phyloP scores from a whole-genome alignment of 2,888 invertebrate genomes.

The Elgonia sp. region DNA sequence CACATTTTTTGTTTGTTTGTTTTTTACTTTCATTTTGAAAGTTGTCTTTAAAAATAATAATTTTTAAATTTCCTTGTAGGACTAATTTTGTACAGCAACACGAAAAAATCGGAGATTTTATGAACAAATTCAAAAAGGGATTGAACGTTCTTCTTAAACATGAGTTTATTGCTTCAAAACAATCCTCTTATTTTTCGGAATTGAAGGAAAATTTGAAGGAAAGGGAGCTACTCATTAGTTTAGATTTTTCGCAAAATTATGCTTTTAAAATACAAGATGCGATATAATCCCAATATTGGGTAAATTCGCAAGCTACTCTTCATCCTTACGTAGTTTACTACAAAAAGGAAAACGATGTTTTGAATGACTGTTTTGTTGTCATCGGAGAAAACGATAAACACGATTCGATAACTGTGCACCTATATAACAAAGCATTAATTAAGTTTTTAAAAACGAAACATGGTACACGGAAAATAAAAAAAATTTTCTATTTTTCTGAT shows the following conservation, averaged over 20 bases:
- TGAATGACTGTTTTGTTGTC: not conserved
- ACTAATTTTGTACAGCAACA: not conserved
- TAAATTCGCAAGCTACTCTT: conserved; percentile 30
- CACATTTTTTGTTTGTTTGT: too few relatives aligned
- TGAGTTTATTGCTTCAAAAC: conserved; percentile 26
- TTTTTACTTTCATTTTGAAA: too few relatives aligned
- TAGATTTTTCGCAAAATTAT: conserved; percentile 53
- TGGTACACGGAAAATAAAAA: conserved; percentile 12
- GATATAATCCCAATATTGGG: conserved; percentile 48
- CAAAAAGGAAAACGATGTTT: not conserved
- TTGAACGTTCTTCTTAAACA: not conserved
- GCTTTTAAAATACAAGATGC: conserved; percentile 46
- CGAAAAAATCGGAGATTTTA: not conserved
- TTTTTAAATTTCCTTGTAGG: not conserved
- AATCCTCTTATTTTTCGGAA: conserved; percentile 34
- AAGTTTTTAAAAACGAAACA: too few relatives aligned
- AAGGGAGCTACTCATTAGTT: conserved; percentile 25
- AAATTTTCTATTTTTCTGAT: conserved; percentile 8
- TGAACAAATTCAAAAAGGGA: not conserved
- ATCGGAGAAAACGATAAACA: too few relatives aligned
- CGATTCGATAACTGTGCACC: too few relatives aligned
- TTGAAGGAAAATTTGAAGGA: conserved; percentile 27
- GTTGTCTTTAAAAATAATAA: not conserved
- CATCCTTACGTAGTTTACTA: conserved; percentile 27
- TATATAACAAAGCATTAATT: too few relatives aligned